These are phyloP conservation scores for Hipposideros armiger DNA, from an alignment of 2,113 vertebrate species.

Conservation along the genomic window DNA sequence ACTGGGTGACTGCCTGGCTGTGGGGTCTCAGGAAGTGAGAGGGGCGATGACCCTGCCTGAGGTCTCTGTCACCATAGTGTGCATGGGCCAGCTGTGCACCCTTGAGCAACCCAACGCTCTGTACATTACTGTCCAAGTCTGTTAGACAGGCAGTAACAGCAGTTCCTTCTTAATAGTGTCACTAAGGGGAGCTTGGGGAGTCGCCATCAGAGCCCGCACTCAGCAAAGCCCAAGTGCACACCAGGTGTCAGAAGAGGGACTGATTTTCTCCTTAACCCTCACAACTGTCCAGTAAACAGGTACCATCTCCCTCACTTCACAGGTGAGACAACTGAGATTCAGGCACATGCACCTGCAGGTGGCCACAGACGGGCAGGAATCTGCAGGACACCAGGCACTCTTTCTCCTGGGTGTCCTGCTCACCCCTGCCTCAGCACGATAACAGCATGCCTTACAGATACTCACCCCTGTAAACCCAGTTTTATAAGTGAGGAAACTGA, in stretches of 20 bases:
- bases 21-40: not conserved
- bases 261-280: not conserved
- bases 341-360: accelerated
- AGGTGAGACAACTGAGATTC: not conserved
- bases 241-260: not conserved
- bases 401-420: not conserved
- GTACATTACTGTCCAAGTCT: not conserved
- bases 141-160: too few relatives aligned
- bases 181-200: not conserved
- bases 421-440: not conserved
- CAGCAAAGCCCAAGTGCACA: accelerated
- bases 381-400: not conserved
- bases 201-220: not conserved
- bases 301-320: not conserved
- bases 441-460: not conserved
- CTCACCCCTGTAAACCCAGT: too few relatives aligned
- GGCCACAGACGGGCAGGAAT: not conserved
- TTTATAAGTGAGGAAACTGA: not conserved
- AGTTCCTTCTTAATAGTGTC: not conserved
- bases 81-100: not conserved
- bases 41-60: not conserved
- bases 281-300: not conserved
- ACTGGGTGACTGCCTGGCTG: not conserved
- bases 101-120: too few relatives aligned
- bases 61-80: not conserved